Evolutionary conservation across 2,797 vertebrate species (phyloP).

Genomic region (Sardinella longiceps): DNA sequence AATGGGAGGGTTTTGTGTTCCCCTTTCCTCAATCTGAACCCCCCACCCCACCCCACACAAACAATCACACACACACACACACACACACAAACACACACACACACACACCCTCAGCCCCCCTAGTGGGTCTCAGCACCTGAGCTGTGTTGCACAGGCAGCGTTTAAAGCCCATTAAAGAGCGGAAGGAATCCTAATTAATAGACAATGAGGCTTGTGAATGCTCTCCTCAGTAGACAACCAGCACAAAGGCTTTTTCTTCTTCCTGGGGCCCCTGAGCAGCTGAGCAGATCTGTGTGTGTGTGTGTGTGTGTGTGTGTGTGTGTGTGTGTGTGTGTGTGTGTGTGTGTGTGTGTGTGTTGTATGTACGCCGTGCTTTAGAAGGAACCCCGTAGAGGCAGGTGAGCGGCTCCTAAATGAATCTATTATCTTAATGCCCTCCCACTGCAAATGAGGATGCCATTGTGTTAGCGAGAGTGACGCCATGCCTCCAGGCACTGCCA

Average conservation of each 20-base stretch:
- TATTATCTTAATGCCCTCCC: conserved; percentile 63
- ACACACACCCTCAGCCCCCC: background rate
- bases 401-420: conserved; percentile 60
- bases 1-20: background rate
- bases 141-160: background rate
- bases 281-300: too few species aligned
- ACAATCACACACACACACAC: background rate
- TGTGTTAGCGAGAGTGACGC: conserved; percentile 57
- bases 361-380: background rate
- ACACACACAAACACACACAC: background rate
- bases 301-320: too few species aligned
- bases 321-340: too few species aligned
- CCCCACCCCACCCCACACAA: background rate
- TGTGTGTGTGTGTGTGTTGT: too few species aligned
- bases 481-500: conserved; percentile 44
- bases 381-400: conserved; percentile 54
- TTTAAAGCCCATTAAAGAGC: conserved; percentile 17
- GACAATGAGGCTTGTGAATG: background rate
- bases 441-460: conserved; percentile 61
- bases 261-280: background rate
- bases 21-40: background rate
- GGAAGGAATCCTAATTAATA: conserved; percentile 7
- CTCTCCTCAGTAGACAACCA: background rate
- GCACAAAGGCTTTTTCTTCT: conserved; percentile 26
- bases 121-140: background rate